Conservation (phyloP, 2,888 invertebrate genomes). For the Dinocampus coccinellae region DNA sequence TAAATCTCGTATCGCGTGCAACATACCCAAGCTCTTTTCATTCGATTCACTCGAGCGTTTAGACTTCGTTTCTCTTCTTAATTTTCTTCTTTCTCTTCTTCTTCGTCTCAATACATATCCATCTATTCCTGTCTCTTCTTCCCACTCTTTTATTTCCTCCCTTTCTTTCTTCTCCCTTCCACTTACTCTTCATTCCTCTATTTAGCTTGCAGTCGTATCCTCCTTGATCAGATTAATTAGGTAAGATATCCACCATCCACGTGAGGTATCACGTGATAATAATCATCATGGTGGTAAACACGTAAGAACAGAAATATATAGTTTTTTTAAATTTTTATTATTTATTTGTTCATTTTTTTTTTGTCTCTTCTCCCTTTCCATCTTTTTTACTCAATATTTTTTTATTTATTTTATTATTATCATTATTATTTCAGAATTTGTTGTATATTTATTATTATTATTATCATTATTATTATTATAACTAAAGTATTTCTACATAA, state of each 20-base stretch:
- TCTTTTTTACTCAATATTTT: neutral
- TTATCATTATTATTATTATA: constrained; percentile 6
- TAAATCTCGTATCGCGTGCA: constrained; percentile 32
- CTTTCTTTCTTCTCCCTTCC: neutral
- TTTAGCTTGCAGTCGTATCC: neutral
- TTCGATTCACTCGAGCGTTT: constrained; percentile 8
- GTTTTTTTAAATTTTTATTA: constrained; percentile 21
- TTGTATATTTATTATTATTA: neutral
- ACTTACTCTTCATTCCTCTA: neutral
- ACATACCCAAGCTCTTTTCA: neutral
- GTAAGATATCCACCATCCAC: constrained; percentile 39
- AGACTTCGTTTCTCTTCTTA: constrained; percentile 8
- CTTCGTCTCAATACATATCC: constrained; percentile 5
- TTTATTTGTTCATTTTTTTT: constrained; percentile 1
- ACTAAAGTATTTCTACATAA: constrained; percentile 1
- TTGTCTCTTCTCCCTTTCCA: neutral
- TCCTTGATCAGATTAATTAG: constrained; percentile 39
- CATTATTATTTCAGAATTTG: neutral
- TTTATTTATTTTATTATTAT: neutral
- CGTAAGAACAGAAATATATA: constrained; percentile 37
- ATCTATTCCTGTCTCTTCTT: neutral
- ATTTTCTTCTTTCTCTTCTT: neutral
- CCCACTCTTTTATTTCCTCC: neutral
- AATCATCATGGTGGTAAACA: constrained; percentile 39
- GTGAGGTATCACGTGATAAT: constrained; percentile 41